A percentile compares a stretch with the other conserved stretches of the same genome.
These are phyloP conservation scores for Chironomus tentans DNA, from an alignment of 2,888 invertebrate species.

Conservation along the genomic window DNA sequence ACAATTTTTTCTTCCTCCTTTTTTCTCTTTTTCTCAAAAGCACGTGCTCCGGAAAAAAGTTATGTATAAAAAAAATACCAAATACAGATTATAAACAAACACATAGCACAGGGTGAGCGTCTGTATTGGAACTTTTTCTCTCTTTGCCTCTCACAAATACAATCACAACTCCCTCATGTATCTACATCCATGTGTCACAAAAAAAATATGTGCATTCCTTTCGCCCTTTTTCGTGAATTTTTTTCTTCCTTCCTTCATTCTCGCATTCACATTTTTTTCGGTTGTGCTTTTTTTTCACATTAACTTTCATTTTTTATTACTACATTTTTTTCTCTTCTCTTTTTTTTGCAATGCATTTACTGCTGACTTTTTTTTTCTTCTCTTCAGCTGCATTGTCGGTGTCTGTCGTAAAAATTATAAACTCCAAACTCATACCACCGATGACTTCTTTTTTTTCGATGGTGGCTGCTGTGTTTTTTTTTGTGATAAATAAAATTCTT, in stretches of 20 bases:
- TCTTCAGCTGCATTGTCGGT: not conserved
- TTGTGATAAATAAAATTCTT: not conserved
- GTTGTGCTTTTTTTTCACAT: conserved; percentile 17
- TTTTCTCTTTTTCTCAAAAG: not conserved
- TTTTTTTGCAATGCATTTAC: conserved; percentile 6
- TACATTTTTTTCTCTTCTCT: not conserved
- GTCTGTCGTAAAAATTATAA: conserved; percentile 26
- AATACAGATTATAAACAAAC: not conserved
- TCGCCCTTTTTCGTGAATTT: conserved; percentile 10
- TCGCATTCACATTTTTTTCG: not conserved
- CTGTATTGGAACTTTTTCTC: not conserved
- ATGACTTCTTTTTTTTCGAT: not conserved
- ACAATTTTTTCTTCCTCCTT: not conserved
- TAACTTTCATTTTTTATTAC: conserved; percentile 26
- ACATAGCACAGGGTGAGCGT: not conserved
- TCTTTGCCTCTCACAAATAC: not conserved
- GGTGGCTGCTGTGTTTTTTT: not conserved
- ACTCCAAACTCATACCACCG: conserved; percentile 14
- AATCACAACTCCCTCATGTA: not conserved
- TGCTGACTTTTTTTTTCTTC: not conserved
- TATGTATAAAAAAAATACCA: not conserved
- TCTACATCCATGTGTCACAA: not conserved
- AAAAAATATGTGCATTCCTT: conserved; percentile 3
- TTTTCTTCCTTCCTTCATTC: not conserved
- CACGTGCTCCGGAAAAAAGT: conserved; percentile 16